Base-by-base conservation (phyloP, 2,113 vertebrate species). In the Phyllostomus hastatus region DNA sequence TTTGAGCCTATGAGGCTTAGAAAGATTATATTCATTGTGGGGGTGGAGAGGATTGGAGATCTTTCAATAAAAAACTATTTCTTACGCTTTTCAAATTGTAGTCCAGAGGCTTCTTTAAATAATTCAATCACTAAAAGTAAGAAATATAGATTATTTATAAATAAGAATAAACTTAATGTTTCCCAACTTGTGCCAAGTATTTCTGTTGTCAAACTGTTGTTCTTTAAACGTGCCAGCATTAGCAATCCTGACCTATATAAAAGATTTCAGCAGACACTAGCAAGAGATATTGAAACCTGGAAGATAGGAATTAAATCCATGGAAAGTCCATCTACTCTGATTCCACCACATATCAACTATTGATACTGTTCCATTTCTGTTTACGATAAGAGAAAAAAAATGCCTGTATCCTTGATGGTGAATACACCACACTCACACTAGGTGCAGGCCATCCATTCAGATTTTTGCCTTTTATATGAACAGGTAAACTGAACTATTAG, bases 311-410 rank as follows among this genome's bases (percentile, higher is more conserved):
- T 96, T 89, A 75, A 94, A 87, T 96, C 35, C 38, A 43, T 90
- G 75, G 93, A 95, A 97, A 96, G n/a, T 96, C 48, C 38, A 24
- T 70, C 75, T 81, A 26, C 83, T 97, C 78, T 93, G 66, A 96
- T 67, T 89, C 26, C 88, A 22, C 82, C 20, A 83, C 54, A n/a
- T 95, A 94, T 79, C 93, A 95, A 78, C 64, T 96, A 57, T 84
- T 81, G 70, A 66, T 95, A 79, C 78, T 35, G 14, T 73, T 75
- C 78, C 33, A 54, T 97, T 90, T 96, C 90, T 14, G 7, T 67
- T 92, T 94, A 95, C 50, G 50, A 59, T 61, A 92, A 95, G 75
- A 85, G 48, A 61, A 72, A 92, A 92, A 61, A 95, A 91, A 46
- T 33, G 83, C 3, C 41, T 61, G 31, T 76, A 73, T 82, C 69